Percentiles rank a stretch among this genome's conserved stretches.
Evolutionary conservation across 2,113 vertebrate species (phyloP).

Genomic region (Thalassarche chlororhynchos): DNA sequence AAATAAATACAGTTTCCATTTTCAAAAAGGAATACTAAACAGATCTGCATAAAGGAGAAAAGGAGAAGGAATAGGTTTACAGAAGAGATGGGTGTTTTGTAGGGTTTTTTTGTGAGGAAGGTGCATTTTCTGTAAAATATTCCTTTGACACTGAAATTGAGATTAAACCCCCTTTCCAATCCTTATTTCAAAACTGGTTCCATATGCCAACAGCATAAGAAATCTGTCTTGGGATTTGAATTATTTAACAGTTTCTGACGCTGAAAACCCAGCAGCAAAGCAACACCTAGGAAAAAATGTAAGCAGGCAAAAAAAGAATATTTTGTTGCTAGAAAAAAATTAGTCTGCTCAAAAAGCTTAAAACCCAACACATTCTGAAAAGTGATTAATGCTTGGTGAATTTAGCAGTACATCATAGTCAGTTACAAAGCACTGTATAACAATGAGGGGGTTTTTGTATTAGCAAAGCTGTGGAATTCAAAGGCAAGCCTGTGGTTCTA

Average conservation of each 20-base stretch:
- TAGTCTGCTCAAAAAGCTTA: background rate
- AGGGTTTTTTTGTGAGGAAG: background rate
- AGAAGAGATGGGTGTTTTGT: background rate
- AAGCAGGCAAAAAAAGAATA: background rate
- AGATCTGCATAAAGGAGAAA: background rate
- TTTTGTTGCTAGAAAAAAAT: background rate
- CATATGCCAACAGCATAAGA: conserved; percentile 20
- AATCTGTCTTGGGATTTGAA: conserved; percentile 41
- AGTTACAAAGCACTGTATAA: background rate
- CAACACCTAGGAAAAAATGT: conserved; percentile 7
- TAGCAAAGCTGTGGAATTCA: background rate
- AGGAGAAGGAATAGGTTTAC: background rate
- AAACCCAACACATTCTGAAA: background rate
- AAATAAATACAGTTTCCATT: background rate
- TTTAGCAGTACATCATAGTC: background rate
- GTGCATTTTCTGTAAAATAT: conserved; percentile 8
- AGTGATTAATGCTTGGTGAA: conserved; percentile 27
- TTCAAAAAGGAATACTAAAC: background rate
- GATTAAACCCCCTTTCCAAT: conserved; percentile 6
- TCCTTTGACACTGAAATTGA: conserved; percentile 22
- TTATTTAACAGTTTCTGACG: conserved; percentile 57
- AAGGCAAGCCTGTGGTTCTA: background rate
- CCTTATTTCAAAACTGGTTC: conserved; percentile 21
- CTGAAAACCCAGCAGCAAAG: conserved; percentile 43
- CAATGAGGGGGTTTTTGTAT: background rate